phyloP scores from a whole-genome alignment of 37 sponge, comb jelly and placozoan species.

The Crambe crambe region DNA sequence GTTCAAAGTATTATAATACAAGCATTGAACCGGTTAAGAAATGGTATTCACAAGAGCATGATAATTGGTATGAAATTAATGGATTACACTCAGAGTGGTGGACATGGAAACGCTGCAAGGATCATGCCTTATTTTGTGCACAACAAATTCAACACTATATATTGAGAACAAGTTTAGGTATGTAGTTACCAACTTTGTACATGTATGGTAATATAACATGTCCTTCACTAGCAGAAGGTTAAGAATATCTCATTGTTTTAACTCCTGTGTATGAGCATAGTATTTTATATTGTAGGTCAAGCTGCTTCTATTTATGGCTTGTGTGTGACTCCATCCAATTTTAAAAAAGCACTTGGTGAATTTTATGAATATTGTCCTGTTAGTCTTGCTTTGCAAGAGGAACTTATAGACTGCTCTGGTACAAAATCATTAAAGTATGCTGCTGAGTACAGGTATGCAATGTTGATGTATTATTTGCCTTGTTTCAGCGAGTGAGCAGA shows the following conservation, averaged over 20 bases:
- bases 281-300: slow-evolving; percentile 68
- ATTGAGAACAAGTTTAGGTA: slow-evolving; percentile 21
- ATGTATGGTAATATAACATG: background rate
- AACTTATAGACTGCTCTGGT: slow-evolving; percentile 84
- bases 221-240: too few species aligned
- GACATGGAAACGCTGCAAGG: slow-evolving; percentile 57
- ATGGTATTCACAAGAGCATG: slow-evolving; percentile 76
- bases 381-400: slow-evolving; percentile 64
- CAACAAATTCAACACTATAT: slow-evolving; percentile 64
- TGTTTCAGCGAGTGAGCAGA: too few species aligned
- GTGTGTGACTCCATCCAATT: slow-evolving; percentile 89
- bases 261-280: background rate
- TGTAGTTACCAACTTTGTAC: background rate
- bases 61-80: slow-evolving; percentile 81
- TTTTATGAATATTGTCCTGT: slow-evolving; percentile 91
- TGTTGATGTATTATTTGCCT: background rate
- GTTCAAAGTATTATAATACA: slow-evolving; percentile 57
- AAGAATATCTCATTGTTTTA: too few species aligned
- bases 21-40: slow-evolving; percentile 59
- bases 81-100: slow-evolving; percentile 82
- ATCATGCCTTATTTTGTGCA: slow-evolving; percentile 49
- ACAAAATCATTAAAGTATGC: slow-evolving; percentile 57
- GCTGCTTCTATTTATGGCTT: slow-evolving; percentile 86
- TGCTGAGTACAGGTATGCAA: slow-evolving; percentile 71
- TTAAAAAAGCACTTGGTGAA: slow-evolving; percentile 76